Evolutionary conservation across 2,888 invertebrate genomes (phyloP).

Genomic region (Chrysolina americana): DNA sequence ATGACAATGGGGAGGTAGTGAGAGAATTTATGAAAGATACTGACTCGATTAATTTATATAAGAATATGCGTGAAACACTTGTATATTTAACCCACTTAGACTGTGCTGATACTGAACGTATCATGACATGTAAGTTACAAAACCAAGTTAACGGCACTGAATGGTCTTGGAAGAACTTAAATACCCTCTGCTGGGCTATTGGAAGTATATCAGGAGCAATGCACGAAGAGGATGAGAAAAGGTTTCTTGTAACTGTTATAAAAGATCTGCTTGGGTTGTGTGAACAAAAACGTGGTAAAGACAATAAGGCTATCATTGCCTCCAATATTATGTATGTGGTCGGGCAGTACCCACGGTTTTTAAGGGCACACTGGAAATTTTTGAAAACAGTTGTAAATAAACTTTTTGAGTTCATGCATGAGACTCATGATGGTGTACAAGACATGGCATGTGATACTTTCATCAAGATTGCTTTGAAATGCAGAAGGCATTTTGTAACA

Average conservation of each 20-base stretch:
- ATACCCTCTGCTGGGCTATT: conserved; percentile 99
- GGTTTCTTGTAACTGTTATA: conserved; percentile 98
- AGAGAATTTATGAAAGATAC: conserved; percentile 99
- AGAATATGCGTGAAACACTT: conserved; percentile 98
- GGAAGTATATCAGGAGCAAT: conserved; percentile 93
- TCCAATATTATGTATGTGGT: conserved; percentile 99
- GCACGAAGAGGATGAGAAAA: conserved; percentile 99
- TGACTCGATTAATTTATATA: conserved; percentile 98
- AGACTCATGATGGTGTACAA: conserved; percentile 99
- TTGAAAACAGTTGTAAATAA: conserved; percentile 99
- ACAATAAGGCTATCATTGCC: conserved; percentile 99
- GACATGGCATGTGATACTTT: conserved; percentile 99
- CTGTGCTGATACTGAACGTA: conserved; percentile 96
- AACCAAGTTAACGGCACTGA: conserved; percentile 98
- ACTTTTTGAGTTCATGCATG: conserved; percentile 99
- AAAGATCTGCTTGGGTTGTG: conserved; percentile 97
- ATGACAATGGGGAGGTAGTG: conserved; percentile 99
- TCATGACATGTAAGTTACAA: conserved; percentile 98
- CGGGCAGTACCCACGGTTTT: conserved; percentile 98
- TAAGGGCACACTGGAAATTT: conserved; percentile 99
- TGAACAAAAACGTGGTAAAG: conserved; percentile 98
- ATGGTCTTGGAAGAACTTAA: conserved; percentile 99
- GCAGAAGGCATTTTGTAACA: conserved; percentile 97
- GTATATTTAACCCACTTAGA: conserved; percentile 99
- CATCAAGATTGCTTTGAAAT: conserved; percentile 99